Base-by-base conservation (phyloP, 2,888 invertebrate genomes). In the Drosophila kanekoi region DNA sequence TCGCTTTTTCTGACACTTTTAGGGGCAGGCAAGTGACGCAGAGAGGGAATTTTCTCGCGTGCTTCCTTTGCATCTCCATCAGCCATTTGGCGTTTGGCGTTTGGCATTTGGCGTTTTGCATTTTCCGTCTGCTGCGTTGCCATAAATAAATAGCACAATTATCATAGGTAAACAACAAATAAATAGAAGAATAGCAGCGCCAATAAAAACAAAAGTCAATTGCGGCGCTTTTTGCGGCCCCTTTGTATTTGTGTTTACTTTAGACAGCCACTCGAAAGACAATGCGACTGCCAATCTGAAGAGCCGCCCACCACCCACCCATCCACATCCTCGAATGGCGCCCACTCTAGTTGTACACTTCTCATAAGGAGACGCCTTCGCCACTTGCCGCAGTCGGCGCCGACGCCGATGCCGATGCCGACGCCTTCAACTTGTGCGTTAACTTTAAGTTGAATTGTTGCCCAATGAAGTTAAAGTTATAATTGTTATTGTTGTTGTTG, bases 121-220 rank as follows among this genome's bases (percentile, higher is more conserved):
- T 44, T 33, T 52, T 58, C 14, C 28, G 48, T 40, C 32, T 35
- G 64, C 43, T 57, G 56, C 43, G 65, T 51, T 68, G 67, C 62
- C 87, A 79, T 79, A 81, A 85, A 85, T 87, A 83, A 83, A 83
- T 85, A 83, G 70, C 65, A 61, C 88, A 83, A 83, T 83, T 83
- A 83, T 87, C 88, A 83, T 87, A 83, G 86, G 82, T 81, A 83
- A 87, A 83, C 86, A 83, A 69, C 47, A 76, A 77, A 83, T 77
- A 78, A 80, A 78, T 68, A 84, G 68, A 52, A 60, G 59, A 63
- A 71, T 37, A 68, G 62, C 60, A 63, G 41, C 60, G 63, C 41
- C 32, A 82, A 80, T 87, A 80, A 75, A 86, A 88, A 79, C 79
- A 78, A 79, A 79, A 79, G 79, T 61, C 75, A 75, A 82, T 82